These are phyloP conservation scores for Panopea generosa DNA, from an alignment of 2,888 invertebrate genomes.

Conservation along the genomic window DNA sequence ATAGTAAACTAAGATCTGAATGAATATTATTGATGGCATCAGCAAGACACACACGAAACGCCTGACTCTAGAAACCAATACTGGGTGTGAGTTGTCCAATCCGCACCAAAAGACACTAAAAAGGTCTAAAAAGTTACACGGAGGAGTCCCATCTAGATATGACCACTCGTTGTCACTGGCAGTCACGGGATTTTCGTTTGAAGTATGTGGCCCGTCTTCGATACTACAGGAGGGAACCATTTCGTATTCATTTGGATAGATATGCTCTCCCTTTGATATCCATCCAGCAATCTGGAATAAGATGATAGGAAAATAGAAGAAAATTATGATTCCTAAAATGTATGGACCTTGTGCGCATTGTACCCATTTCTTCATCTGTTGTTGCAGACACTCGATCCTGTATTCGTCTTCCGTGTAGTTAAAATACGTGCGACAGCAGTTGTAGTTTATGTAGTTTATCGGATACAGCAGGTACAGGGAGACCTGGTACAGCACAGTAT, in stretches of 20 bases:
- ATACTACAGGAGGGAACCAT: not conserved
- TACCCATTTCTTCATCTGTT: slow-evolving; percentile 36
- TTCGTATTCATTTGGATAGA: slow-evolving; percentile 10
- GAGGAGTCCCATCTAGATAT: slow-evolving; percentile 26
- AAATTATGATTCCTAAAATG: slow-evolving; percentile 22
- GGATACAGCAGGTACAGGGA: slow-evolving; percentile 42
- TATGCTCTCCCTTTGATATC: slow-evolving; percentile 22
- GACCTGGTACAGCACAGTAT: slow-evolving; percentile 19
- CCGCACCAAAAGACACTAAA: slow-evolving; percentile 9
- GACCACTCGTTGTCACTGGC: slow-evolving; percentile 20
- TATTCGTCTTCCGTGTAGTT: slow-evolving; percentile 13
- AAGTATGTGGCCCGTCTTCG: not conserved
- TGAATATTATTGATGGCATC: slow-evolving; percentile 15
- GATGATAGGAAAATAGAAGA: slow-evolving; percentile 40
- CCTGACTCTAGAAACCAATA: slow-evolving; percentile 27
- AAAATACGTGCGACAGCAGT: slow-evolving; percentile 33
- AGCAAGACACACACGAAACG: slow-evolving; percentile 26
- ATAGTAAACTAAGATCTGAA: slow-evolving; percentile 22
- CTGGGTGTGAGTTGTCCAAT: slow-evolving; percentile 10
- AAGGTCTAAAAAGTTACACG: slow-evolving; percentile 14
- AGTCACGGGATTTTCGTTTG: not conserved
- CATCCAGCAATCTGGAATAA: slow-evolving; percentile 16
- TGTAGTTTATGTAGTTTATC: slow-evolving; percentile 26
- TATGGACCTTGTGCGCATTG: slow-evolving; percentile 33
- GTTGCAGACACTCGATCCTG: not conserved